Evolutionary conservation across 2,888 invertebrate species (phyloP).

Genomic region (Uloborus plumipes): DNA sequence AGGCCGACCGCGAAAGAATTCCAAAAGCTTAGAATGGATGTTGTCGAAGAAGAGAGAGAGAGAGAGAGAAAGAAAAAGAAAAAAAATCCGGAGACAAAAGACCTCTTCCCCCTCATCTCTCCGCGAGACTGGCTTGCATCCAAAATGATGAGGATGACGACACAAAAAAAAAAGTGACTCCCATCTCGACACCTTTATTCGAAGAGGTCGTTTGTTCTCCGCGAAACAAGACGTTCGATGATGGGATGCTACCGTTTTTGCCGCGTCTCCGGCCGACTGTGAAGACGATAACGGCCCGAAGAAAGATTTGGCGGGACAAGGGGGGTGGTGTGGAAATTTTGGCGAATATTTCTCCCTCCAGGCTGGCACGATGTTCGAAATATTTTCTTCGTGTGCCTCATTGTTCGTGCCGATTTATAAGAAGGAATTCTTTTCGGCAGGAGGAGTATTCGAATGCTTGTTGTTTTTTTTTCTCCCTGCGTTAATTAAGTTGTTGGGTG

Average conservation of each 20-base stretch:
- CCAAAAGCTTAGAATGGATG: slow-evolving; percentile 23
- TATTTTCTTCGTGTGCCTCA: no score
- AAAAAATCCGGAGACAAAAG: slow-evolving; percentile 20
- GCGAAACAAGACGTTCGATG: slow-evolving; percentile 57
- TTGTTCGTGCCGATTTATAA: no score
- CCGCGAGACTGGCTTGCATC: slow-evolving; percentile 39
- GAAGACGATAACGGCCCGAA: slow-evolving; percentile 42
- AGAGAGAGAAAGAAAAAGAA: neutral
- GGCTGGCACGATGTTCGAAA: no score
- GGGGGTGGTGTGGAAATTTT: neutral
- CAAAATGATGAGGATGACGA: slow-evolving; percentile 35
- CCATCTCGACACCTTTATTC: slow-evolving; percentile 32
- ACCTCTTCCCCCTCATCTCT: slow-evolving; percentile 13
- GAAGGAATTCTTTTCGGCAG: no score
- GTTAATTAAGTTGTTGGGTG: no score
- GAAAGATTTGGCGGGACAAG: slow-evolving; percentile 9
- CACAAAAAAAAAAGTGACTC: slow-evolving; percentile 12
- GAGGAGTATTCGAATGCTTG: no score
- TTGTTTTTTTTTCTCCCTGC: no score
- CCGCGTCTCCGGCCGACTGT: slow-evolving; percentile 42
- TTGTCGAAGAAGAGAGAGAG: neutral
- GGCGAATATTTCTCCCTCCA: no score
- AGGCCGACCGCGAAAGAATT: slow-evolving; percentile 52
- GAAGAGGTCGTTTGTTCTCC: slow-evolving; percentile 32
- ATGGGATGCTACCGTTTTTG: slow-evolving; percentile 42